These are phyloP conservation scores for Cataglyphis albicans DNA, from an alignment of 2,888 invertebrate genomes.

Conservation along the genomic window DNA sequence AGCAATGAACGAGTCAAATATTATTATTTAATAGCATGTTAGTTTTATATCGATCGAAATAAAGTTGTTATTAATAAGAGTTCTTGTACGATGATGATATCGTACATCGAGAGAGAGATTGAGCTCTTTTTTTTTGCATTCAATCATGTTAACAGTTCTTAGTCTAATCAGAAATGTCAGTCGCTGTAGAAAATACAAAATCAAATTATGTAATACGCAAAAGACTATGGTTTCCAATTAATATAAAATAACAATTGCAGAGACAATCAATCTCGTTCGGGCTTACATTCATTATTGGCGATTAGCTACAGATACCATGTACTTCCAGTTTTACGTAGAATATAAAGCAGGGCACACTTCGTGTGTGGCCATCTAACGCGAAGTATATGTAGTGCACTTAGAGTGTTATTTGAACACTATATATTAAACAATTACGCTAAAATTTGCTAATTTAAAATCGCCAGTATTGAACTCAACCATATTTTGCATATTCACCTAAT, in stretches of 20 bases:
- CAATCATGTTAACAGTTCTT: constrained; percentile 27
- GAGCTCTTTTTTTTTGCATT: constrained; percentile 43
- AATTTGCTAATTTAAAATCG: constrained; percentile 72
- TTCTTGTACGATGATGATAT: constrained; percentile 58
- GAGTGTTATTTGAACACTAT: constrained; percentile 34
- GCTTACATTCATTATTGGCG: constrained; percentile 77
- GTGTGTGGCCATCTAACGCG: constrained; percentile 2
- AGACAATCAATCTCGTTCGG: constrained; percentile 65
- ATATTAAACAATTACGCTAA: constrained; percentile 51
- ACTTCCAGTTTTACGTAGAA: constrained; percentile 30
- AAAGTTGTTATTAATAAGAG: constrained; percentile 57
- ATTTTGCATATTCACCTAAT: constrained; percentile 83
- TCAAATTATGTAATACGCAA: constrained; percentile 52
- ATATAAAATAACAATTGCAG: constrained; percentile 66
- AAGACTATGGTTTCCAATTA: constrained; percentile 61
- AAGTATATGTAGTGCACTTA: constrained; percentile 37
- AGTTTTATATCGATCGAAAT: constrained; percentile 59
- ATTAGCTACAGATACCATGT: constrained; percentile 63
- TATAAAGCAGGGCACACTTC: background rate
- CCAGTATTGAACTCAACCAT: constrained; percentile 82
- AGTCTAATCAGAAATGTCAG: constrained; percentile 57
- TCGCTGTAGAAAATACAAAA: constrained; percentile 31
- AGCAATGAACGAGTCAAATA: constrained; percentile 66
- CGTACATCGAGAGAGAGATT: constrained; percentile 53
- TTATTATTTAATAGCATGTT: constrained; percentile 65